Percentiles rank a stretch among this genome's conserved stretches.
Evolutionary conservation across 2,113 vertebrate species (phyloP).

Genomic region (Trachemys scripta): DNA sequence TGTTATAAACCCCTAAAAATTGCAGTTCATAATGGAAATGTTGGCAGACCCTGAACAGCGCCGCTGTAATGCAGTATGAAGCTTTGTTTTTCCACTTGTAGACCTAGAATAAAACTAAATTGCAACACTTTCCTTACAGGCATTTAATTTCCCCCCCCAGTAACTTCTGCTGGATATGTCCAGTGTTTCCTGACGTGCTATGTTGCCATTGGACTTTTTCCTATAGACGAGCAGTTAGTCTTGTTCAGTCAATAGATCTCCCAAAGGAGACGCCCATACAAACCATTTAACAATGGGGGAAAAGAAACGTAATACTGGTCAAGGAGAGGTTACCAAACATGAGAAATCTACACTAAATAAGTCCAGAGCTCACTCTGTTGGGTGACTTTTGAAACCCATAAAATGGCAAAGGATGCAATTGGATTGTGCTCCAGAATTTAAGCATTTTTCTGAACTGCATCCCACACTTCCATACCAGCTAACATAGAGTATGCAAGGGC

Average conservation of each 20-base stretch:
- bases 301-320: neutral
- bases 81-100: conserved; percentile 74
- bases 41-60: conserved; percentile 71
- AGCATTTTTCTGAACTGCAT: neutral
- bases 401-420: conserved; percentile 26
- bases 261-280: neutral
- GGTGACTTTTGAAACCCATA: neutral
- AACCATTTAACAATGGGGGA: neutral
- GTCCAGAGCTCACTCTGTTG: neutral
- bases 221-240: conserved; percentile 41
- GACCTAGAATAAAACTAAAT: conserved; percentile 72
- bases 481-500: conserved; percentile 6
- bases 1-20: conserved; percentile 76
- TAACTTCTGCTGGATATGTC: conserved; percentile 57
- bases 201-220: conserved; percentile 61
- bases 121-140: conserved; percentile 63
- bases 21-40: conserved; percentile 77
- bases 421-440: neutral
- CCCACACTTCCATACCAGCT: neutral
- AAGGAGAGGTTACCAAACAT: neutral
- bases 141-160: conserved; percentile 57
- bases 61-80: conserved; percentile 58
- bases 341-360: neutral
- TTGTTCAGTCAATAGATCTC: neutral
- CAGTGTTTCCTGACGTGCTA: conserved; percentile 58